Evolutionary conservation across 1,140 invertebrate species (phyloP).

Genomic region (Leptonema lineaticorne): DNA sequence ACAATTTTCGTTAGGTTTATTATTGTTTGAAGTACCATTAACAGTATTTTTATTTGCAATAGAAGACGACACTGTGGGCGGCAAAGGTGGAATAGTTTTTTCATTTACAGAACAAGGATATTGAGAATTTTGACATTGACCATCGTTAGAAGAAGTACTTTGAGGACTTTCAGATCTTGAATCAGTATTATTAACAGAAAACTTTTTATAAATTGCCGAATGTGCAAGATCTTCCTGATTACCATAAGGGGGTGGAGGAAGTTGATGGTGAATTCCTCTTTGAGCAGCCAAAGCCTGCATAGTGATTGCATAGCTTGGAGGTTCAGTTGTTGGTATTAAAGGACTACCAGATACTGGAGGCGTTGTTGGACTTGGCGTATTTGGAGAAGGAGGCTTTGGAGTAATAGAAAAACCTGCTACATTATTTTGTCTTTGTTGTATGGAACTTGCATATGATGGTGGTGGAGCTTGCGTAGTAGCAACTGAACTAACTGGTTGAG

Average conservation of each 20-base stretch:
- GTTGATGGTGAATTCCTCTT: constrained; percentile 63
- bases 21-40: constrained; percentile 43
- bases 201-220: constrained; percentile 55
- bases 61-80: constrained; percentile 51
- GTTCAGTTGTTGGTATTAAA: constrained; percentile 79
- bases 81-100: constrained; percentile 48
- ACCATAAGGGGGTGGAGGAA: constrained; percentile 70
- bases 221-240: constrained; percentile 54
- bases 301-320: constrained; percentile 87
- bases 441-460: constrained; percentile 77
- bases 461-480: constrained; percentile 66
- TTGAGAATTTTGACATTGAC: constrained; percentile 51
- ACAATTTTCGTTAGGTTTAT: constrained; percentile 54
- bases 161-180: constrained; percentile 63
- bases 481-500: constrained; percentile 58
- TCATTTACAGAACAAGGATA: constrained; percentile 49
- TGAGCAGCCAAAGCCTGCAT: constrained; percentile 80
- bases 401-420: constrained; percentile 55
- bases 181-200: constrained; percentile 55
- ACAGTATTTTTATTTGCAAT: constrained; percentile 35
- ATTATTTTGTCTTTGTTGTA: constrained; percentile 68
- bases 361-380: constrained; percentile 44
- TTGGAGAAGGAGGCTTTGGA: constrained; percentile 61
- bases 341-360: constrained; percentile 49
- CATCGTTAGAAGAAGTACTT: constrained; percentile 53